phyloP scores from a whole-genome alignment of 2,113 vertebrate species.

The Lathamus discolor region DNA sequence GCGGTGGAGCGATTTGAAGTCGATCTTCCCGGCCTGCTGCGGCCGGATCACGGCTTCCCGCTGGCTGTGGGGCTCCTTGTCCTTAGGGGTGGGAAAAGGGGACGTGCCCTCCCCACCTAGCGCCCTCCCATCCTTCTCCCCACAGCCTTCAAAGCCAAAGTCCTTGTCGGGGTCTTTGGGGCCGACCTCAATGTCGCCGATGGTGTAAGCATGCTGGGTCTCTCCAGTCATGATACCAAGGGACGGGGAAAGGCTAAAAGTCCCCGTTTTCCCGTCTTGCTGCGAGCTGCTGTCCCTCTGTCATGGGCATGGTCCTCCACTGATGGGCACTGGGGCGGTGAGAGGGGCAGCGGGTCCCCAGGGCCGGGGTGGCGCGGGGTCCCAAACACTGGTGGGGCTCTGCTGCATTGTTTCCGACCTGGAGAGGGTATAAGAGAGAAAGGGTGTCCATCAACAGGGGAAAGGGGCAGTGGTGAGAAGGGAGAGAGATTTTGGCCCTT shows the following conservation, averaged over 20 bases:
- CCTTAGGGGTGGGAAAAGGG: conserved; percentile 71
- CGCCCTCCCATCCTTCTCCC: conserved; percentile 68
- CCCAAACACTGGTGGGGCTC: background rate
- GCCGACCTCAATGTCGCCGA: conserved; percentile 75
- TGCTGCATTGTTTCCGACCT: conserved; percentile 67
- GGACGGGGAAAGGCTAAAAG: conserved; percentile 42
- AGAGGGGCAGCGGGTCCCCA: background rate
- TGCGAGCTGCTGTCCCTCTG: conserved; percentile 58
- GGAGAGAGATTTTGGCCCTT: background rate
- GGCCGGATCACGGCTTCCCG: conserved; percentile 88
- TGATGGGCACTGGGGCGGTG: background rate
- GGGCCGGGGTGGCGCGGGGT: background rate
- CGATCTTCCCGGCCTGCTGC: conserved; percentile 84
- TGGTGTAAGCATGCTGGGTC: conserved; percentile 81
- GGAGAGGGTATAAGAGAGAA: background rate
- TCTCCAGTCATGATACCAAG: conserved; percentile 88
- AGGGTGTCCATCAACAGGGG: background rate
- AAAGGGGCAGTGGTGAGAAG: background rate
- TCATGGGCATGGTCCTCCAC: conserved; percentile 75
- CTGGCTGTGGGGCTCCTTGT: conserved; percentile 81
- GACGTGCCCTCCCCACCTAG: conserved; percentile 55
- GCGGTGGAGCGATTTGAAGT: conserved; percentile 85
- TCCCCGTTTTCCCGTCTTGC: conserved; percentile 74
- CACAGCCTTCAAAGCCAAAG: conserved; percentile 75
- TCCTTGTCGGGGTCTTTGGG: conserved; percentile 81